Evolutionary conservation across 2,888 invertebrate species (phyloP), one percentile per base, ranked within the genome.

Genomic region (Heliconius cydno): DNA sequence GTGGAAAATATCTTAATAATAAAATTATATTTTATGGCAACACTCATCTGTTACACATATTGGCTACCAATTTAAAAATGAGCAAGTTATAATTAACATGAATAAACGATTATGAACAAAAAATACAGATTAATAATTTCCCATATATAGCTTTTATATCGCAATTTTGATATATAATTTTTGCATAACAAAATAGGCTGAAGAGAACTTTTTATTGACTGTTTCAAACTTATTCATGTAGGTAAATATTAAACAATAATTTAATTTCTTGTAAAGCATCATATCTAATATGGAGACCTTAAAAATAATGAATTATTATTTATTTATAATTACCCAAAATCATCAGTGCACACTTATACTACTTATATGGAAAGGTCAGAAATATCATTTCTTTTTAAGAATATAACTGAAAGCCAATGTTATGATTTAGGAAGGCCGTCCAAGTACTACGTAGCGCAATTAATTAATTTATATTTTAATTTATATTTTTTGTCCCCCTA

Each of bases 281-380:
- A 68, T 68, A 60, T 65, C 65, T 65, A 25, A 70, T 70, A 70
- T 70, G 25, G 70, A 46, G 25, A 70, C 25, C 46, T 70, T 46
- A 70, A 70, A 41, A 46, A 41, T 70, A 41, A 46, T 13, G 13
- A 38, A 68, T 66, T 22, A 66, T 34, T 68, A 68, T 5, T n/a
- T 68, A n/a, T 13, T 70, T n/a, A 46, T 1, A 68, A 46, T 70
- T 70, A 70, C 25, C 70, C n/a, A 70, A 70, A 70, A n/a, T 41
- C 70, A n/a, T 46, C 41, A 46, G 70, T 70, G 70, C 46, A 70
- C n/a, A 10, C 38, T 41, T 65, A 34, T 60, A 65, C 28, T 28
- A 15, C 5, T 28, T 65, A 63, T 25, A 63, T 15, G 6, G 6
- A 13, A 68, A 52, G 34, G 34, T 34, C 19, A 0, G 2, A 19